Conservation (phyloP, 1,140 invertebrate species). For the Drosophila kikkawai region DNA sequence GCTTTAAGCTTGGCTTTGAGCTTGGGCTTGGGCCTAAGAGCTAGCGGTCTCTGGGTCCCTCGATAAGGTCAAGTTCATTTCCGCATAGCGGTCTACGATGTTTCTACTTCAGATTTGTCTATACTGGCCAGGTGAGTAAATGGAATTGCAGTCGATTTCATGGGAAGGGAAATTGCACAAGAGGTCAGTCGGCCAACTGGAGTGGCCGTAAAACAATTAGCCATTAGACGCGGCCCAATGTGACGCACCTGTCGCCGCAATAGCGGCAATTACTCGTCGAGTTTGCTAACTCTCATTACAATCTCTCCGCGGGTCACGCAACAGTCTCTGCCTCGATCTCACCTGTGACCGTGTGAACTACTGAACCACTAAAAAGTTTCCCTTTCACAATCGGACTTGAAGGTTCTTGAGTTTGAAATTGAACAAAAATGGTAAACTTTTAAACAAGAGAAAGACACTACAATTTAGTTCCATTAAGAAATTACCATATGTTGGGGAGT, state of each 20-base stretch:
- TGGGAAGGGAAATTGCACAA: constrained; percentile 73
- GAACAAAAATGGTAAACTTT: neutral
- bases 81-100: constrained; percentile 45
- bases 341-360: constrained; percentile 34
- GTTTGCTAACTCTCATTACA: constrained; percentile 52
- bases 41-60: constrained; percentile 42
- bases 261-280: constrained; percentile 61
- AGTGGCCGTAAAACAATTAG: constrained; percentile 63
- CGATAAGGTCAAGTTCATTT: constrained; percentile 82
- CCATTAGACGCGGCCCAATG: constrained; percentile 57
- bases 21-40: constrained; percentile 11
- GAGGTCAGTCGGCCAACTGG: constrained; percentile 48
- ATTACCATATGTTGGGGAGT: neutral
- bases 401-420: neutral
- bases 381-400: constrained; percentile 10
- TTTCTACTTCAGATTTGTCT: neutral
- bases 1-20: constrained; percentile 32
- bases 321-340: constrained; percentile 5
- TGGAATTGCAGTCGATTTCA: constrained; percentile 18
- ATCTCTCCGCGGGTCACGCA: constrained; percentile 63
- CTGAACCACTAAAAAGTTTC: constrained; percentile 16
- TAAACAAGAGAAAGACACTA: neutral
- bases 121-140: neutral
- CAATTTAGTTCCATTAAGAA: too few relatives aligned
- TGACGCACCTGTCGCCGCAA: constrained; percentile 56